These are phyloP conservation scores for Graphium colonna DNA, from an alignment of 2,888 invertebrate species.

Conservation along the genomic window DNA sequence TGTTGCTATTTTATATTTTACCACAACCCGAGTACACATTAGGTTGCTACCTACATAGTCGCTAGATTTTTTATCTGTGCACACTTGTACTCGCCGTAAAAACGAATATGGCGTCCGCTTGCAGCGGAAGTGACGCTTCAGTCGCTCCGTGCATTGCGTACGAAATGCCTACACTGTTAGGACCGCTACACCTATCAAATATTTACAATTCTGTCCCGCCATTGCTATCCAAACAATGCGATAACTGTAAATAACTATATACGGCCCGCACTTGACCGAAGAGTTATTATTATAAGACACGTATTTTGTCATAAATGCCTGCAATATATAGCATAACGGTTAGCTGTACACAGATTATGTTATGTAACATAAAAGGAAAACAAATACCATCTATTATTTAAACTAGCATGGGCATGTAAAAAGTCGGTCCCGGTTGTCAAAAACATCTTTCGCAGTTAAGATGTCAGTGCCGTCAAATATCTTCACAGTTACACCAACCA, in stretches of 20 bases:
- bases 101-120: conserved; percentile 7
- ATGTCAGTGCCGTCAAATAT: neutral
- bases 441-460: no score
- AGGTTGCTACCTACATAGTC: no score
- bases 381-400: neutral
- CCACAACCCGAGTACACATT: neutral
- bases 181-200: conserved; percentile 29
- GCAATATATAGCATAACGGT: neutral
- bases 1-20: no score
- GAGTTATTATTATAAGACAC: no score
- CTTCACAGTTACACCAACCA: neutral
- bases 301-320: neutral
- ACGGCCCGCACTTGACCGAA: no score
- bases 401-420: no score
- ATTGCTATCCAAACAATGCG: neutral
- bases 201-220: conserved; percentile 18
- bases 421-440: no score
- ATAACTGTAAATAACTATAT: conserved; percentile 10
- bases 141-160: conserved; percentile 62
- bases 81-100: neutral
- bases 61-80: neutral
- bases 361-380: neutral
- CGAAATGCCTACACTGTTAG: conserved; percentile 33
- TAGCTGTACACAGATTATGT: neutral
- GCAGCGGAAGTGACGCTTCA: conserved; percentile 63